phyloP scores from a whole-genome alignment of 2,888 invertebrate genomes.

The Lissonota sp. region DNA sequence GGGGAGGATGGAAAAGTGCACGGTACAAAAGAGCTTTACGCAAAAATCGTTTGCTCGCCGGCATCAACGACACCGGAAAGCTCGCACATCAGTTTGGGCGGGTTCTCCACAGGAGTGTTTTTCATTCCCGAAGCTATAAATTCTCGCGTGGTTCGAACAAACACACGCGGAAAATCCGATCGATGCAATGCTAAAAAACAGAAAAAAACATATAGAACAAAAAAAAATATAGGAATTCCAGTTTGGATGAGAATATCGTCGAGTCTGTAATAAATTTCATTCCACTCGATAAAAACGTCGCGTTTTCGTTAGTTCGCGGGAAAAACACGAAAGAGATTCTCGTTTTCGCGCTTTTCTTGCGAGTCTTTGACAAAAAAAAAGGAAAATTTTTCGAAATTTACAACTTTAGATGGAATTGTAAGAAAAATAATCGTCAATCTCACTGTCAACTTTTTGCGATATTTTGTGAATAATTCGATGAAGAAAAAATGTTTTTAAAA shows the following conservation, averaged over 20 bases:
- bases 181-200: neutral
- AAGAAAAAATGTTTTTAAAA: too few species aligned
- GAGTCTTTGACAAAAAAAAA: too few species aligned
- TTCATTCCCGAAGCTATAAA: conserved; percentile 66
- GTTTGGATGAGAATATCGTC: conserved; percentile 74
- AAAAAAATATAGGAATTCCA: neutral
- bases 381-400: too few species aligned
- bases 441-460: too few species aligned
- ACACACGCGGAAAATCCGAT: conserved; percentile 18
- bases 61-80: conserved; percentile 26
- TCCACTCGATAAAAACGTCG: conserved; percentile 67
- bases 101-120: conserved; percentile 43
- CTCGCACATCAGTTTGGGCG: conserved; percentile 37
- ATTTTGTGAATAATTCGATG: too few species aligned
- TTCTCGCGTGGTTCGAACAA: conserved; percentile 60
- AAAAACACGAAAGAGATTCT: too few species aligned
- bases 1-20: neutral
- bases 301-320: neutral
- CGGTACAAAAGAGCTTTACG: conserved; percentile 27
- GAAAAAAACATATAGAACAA: neutral
- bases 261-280: conserved; percentile 74
- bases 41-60: conserved; percentile 50
- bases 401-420: too few species aligned
- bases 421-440: too few species aligned
- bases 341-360: too few species aligned